Percentiles rank a stretch among this genome's conserved stretches.
Evolutionary conservation across 37 sponge, comb jelly and placozoan genomes (phyloP).

Genomic region (Beroe ovata): DNA sequence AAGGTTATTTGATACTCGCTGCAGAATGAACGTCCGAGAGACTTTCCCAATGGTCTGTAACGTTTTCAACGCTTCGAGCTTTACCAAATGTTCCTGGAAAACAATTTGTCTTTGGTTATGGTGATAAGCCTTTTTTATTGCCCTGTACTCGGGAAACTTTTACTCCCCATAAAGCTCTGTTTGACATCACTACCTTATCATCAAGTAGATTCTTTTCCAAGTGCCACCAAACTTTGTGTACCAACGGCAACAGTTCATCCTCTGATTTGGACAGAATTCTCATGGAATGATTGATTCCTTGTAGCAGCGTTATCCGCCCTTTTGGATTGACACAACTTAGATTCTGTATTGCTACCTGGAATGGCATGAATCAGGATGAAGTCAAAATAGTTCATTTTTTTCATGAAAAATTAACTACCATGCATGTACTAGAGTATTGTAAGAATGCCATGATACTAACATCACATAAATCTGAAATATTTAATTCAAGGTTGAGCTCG

Average conservation of each 20-base stretch:
- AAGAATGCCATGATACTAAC: too few relatives aligned
- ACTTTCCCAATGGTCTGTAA: conserved; percentile 30
- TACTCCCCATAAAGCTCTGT: not conserved
- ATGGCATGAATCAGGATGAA: not conserved
- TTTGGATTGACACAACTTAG: not conserved
- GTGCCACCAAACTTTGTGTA: conserved; percentile 57
- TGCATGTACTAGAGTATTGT: too few relatives aligned
- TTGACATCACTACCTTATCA: not conserved
- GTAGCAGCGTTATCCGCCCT: not conserved
- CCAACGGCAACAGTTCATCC: conserved; percentile 40
- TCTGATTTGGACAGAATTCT: not conserved
- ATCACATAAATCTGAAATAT: too few relatives aligned
- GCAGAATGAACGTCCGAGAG: conserved; percentile 31
- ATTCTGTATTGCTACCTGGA: conserved; percentile 56
- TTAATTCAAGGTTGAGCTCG: too few relatives aligned
- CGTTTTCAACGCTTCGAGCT: conserved; percentile 34
- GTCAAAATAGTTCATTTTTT: too few relatives aligned
- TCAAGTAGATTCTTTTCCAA: conserved; percentile 21
- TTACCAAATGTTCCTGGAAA: conserved; percentile 13
- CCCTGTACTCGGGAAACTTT: too few relatives aligned
- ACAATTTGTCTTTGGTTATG: not conserved
- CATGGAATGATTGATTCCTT: not conserved
- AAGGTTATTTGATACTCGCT: conserved; percentile 23
- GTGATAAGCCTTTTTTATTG: too few relatives aligned
- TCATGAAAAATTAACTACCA: too few relatives aligned